Conservation (phyloP, 30 jellyfish, hydroid and myxozoan species). For the Mastigias papua region DNA sequence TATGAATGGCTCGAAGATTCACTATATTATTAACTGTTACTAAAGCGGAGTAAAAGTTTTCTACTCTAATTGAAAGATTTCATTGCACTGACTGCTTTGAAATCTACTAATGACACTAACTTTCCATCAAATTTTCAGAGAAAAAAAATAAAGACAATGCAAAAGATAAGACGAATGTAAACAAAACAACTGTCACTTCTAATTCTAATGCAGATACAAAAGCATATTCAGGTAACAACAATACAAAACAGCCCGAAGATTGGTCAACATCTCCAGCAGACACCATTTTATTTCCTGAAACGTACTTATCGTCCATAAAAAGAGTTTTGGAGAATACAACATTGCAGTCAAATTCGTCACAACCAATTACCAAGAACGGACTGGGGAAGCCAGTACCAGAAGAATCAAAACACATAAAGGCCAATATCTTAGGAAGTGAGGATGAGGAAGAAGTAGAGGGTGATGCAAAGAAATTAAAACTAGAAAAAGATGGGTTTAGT, state of each 20-base stretch:
- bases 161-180: constrained; percentile 3
- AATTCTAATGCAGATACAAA: constrained; percentile 21
- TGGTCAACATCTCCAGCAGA: constrained; percentile 77
- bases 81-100: no score
- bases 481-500: constrained; percentile 13
- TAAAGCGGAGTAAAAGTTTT: no score
- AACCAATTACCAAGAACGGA: constrained; percentile 37
- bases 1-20: no score
- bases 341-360: constrained; percentile 37
- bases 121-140: constrained; percentile 7
- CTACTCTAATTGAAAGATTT: no score
- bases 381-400: constrained; percentile 24
- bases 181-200: constrained; percentile 3
- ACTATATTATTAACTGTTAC: no score
- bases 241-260: constrained; percentile 47
- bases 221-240: constrained; percentile 30
- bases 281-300: constrained; percentile 62
- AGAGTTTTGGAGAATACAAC: constrained; percentile 59
- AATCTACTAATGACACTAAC: not conserved
- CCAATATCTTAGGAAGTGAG: not conserved
- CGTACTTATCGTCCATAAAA: constrained; percentile 57
- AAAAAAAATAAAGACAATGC: not conserved
- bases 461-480: not conserved
- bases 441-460: constrained; percentile 49
- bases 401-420: constrained; percentile 20